phyloP scores from a whole-genome alignment of 53 echinoderm and acorn worm genomes.

The Echinarachnius parma region DNA sequence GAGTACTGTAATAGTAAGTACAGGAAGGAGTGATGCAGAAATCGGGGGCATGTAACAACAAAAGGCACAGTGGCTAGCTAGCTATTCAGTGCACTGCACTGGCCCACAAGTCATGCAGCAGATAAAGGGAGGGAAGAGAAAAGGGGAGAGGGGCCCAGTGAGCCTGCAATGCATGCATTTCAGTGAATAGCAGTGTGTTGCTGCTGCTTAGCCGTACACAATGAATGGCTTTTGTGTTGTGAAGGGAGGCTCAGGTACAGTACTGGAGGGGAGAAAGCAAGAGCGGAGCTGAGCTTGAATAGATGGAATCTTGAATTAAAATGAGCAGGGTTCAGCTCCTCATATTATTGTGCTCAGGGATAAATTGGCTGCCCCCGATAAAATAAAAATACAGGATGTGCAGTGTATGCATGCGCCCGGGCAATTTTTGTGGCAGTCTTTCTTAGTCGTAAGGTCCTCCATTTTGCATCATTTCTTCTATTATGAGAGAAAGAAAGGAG shows the following conservation, averaged over 20 bases:
- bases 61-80: slow-evolving; percentile 26
- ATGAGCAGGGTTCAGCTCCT: slow-evolving; percentile 46
- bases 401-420: no score
- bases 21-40: no score
- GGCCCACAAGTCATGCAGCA: slow-evolving; percentile 39
- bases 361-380: no score
- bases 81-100: slow-evolving; percentile 36
- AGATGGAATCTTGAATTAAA: slow-evolving; percentile 38
- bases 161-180: no score
- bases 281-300: not conserved
- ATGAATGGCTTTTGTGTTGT: slow-evolving; percentile 51
- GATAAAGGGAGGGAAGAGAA: slow-evolving; percentile 19
- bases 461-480: no score
- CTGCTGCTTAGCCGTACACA: slow-evolving; percentile 19
- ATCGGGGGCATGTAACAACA: slow-evolving; percentile 40
- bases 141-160: slow-evolving; percentile 6
- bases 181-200: slow-evolving; percentile 27
- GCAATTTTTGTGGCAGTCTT: no score
- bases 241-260: slow-evolving; percentile 4
- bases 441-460: no score
- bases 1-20: no score
- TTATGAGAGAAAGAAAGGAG: not conserved
- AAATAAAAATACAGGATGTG: no score
- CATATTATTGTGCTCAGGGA: not conserved
- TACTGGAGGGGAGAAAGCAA: slow-evolving; percentile 1